Percentiles rank a stretch among this genome's conserved stretches.
Evolutionary conservation across 2,113 vertebrate genomes (phyloP).

Genomic region (Sinocyclocheilus anshuiensis): DNA sequence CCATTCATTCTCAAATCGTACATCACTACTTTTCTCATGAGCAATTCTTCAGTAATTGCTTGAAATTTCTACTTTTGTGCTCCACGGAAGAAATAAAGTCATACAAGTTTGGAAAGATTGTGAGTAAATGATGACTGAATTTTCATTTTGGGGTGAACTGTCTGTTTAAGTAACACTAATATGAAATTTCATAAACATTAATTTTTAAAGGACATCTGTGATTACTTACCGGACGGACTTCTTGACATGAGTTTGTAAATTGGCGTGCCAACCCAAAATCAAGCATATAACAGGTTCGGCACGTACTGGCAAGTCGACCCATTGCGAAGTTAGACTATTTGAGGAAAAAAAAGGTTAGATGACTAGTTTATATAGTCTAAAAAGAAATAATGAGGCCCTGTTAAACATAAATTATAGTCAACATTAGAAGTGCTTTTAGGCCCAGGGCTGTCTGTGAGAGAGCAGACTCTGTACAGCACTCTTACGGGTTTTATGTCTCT

Average conservation of each 20-base stretch:
- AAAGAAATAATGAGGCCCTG: not conserved
- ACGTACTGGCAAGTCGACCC: slow-evolving; percentile 93
- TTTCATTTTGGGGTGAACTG: not conserved
- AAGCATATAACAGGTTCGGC: slow-evolving; percentile 97
- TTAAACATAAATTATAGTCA: no score
- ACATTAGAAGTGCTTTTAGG: not conserved
- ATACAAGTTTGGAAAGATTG: not conserved
- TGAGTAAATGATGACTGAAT: not conserved
- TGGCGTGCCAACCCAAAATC: slow-evolving; percentile 98
- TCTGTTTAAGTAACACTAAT: not conserved
- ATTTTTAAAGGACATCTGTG: not conserved
- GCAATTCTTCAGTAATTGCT: not conserved
- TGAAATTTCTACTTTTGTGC: not conserved
- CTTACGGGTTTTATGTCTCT: slow-evolving; percentile 97
- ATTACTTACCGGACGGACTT: slow-evolving; percentile 94
- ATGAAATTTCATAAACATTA: not conserved
- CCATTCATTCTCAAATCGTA: not conserved
- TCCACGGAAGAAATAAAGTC: not conserved
- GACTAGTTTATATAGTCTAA: not conserved
- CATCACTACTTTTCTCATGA: not conserved
- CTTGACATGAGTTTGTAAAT: slow-evolving; percentile 95
- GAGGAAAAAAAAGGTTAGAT: not conserved
- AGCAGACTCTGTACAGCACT: not conserved
- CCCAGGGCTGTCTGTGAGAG: not conserved
- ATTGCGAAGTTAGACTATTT: slow-evolving; percentile 96